Evolutionary conservation across 2,888 invertebrate species (phyloP), one percentile per base, ranked within the genome.

Genomic region (Leucania comma): DNA sequence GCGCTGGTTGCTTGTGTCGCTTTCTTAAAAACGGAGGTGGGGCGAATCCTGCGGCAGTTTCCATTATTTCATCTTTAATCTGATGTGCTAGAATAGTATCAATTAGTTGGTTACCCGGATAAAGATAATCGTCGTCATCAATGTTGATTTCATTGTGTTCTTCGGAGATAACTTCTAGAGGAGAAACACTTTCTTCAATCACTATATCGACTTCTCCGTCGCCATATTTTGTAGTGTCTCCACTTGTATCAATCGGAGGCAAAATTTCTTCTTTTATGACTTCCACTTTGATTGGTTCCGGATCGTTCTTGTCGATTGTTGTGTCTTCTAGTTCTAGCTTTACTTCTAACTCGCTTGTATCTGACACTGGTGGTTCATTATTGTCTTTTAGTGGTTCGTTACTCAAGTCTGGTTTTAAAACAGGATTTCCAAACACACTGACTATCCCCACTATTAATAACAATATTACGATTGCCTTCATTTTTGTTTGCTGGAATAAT

Each of bases 41-140:
- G 2, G 90, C 88, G 58, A 94, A 95, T 9, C 95, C 94, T 17
- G 91, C 93, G 0, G 94, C 95, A 0, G 94, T 91, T 22, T 93
- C 92, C 94, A 95, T 94, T 46, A 94, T 92, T 87, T 95, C 95
- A 63, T 90, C 90, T 61, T 92, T 86, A 67, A 93, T 83, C 58
- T 86, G 90, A 48, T 88, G 82, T 12, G 88, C 68, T 24, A 91
- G 67, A n/a, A 88, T 88, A 72, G 89, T 88, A 56, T 87, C 80
- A 35, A 89, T 86, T 50, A 86, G 82, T 64, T 89, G 78, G 53
- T 86, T 69, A 57, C 80, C 77, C 35, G 85, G 72, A 42, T 82
- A 63, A 24, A 83, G 58, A 50, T 83, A 79, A 24, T 80, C 83
- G 20, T 83, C 80, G 32, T 68, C 65, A 77, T 81, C 46, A 57